These are phyloP conservation scores for Darevskia mixta DNA, from an alignment of 2,797 vertebrate genomes.

Conservation along the genomic window DNA sequence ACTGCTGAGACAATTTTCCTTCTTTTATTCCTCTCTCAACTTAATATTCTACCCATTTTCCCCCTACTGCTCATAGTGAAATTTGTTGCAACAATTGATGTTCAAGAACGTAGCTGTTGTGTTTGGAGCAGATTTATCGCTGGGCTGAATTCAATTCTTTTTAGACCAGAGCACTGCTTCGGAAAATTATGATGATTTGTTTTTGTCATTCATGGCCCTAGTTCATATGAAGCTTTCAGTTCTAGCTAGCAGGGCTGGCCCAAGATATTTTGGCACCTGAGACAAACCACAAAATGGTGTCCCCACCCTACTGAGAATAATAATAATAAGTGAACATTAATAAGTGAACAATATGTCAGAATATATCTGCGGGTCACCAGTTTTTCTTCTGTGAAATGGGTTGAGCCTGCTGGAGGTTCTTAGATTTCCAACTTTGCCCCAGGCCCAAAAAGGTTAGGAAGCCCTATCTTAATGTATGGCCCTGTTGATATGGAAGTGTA, in stretches of 20 bases:
- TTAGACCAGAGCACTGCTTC: not conserved
- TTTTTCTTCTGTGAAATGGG: not conserved
- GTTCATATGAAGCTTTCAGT: not conserved
- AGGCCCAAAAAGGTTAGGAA: no score
- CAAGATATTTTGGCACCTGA: no score
- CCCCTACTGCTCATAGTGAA: not conserved
- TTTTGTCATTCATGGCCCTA: not conserved
- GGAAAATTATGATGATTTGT: not conserved
- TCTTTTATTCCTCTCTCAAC: not conserved
- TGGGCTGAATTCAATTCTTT: not conserved
- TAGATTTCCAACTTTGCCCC: no score
- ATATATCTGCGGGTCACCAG: no score
- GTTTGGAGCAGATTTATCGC: not conserved
- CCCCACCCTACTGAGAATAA: not conserved
- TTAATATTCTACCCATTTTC: not conserved
- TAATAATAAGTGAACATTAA: not conserved
- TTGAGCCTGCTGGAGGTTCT: not conserved
- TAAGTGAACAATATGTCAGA: no score
- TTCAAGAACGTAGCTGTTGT: not conserved
- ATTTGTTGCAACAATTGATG: not conserved
- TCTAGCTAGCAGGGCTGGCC: no score
- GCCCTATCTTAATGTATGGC: not conserved
- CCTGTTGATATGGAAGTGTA: not conserved
- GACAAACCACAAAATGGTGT: no score
- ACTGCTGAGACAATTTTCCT: slow-evolving; percentile 32